Conservation (phyloP, 2,113 vertebrate genomes). For the Mixornis gularis region DNA sequence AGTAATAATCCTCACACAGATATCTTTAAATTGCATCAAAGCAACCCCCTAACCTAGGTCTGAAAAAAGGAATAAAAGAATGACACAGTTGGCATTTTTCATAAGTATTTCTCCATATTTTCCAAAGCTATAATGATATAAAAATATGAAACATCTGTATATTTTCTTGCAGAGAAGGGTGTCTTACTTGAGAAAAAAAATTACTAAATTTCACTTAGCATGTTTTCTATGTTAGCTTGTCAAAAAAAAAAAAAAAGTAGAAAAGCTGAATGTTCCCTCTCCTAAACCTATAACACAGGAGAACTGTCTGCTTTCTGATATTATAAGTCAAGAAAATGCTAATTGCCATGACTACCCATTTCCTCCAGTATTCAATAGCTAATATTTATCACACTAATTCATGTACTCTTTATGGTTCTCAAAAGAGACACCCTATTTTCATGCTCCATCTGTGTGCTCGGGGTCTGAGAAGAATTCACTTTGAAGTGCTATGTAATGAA, state of each 20-base stretch:
- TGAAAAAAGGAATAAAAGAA: not conserved
- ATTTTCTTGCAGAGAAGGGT: not conserved
- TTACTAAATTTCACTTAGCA: not conserved
- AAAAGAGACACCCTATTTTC: not conserved
- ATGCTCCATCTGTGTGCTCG: fast-evolving
- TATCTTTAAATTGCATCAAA: not conserved
- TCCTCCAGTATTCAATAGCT: not conserved
- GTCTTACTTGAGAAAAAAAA: not conserved
- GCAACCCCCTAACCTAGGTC: not conserved
- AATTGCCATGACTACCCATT: not conserved
- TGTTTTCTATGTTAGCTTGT: not conserved
- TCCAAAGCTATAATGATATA: not conserved
- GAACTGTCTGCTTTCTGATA: not conserved
- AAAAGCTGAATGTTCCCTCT: not conserved
- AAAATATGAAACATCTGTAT: not conserved
- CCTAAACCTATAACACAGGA: not conserved
- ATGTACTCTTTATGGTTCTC: not conserved
- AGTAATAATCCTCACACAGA: not conserved
- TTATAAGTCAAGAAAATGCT: not conserved
- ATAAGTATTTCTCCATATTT: not conserved
- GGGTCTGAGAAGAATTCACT: not conserved
- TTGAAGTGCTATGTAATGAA: not conserved
- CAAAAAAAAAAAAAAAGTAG: not conserved
- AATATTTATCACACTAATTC: not conserved
- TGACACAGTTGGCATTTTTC: not conserved